Base-by-base conservation (phyloP, 2,797 vertebrate species). In the Periparus ater region DNA sequence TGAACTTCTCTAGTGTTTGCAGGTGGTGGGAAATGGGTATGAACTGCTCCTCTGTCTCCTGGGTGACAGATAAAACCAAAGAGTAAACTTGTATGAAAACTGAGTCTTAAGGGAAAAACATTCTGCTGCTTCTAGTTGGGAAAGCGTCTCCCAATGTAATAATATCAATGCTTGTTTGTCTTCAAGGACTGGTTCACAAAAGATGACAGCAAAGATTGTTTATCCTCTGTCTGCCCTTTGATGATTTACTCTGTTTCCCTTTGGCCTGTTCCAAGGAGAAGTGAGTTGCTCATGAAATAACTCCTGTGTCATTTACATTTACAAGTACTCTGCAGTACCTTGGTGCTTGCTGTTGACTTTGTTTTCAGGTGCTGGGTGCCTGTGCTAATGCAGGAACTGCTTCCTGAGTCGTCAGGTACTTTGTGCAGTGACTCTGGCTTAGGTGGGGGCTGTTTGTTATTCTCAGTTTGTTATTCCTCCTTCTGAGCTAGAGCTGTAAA, bases 191-290 rank as follows among this genome's bases (percentile, higher is more conserved):
- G 26, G 18, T 70, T 89, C 58, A 57, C 54, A 58, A 44, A 50
- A 1, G 6, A 48, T 84, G 82, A 22, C 74, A 88, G 44, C 36
- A 87, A 71, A 74, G 53, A 29, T 44, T 76, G 75, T 91, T 93
- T 94, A 62, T 82, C 67, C 62, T 84, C 57, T 42, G 30, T 74
- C 80, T 95, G 55, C 57, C 66, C 67, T 92, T 91, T 82, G 84
- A 68, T 81, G 86, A 62, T 73, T 75, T 87, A 55, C 53, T 32
- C 62, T 80, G 19, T 61, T 91, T 92, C 45, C 75, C 60, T 93
- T 89, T 62, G 29, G 61, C 63, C 21, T 63, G 18, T 50, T 79
- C 77, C 40, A 10, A 22, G 27, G 55, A 60, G 84, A 53, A 60
- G 7, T 4, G 19, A 87, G 21, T 79, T 88, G 55, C 74, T 94